Conservation (phyloP, 2,797 vertebrate genomes). For the Zalophus californianus region DNA sequence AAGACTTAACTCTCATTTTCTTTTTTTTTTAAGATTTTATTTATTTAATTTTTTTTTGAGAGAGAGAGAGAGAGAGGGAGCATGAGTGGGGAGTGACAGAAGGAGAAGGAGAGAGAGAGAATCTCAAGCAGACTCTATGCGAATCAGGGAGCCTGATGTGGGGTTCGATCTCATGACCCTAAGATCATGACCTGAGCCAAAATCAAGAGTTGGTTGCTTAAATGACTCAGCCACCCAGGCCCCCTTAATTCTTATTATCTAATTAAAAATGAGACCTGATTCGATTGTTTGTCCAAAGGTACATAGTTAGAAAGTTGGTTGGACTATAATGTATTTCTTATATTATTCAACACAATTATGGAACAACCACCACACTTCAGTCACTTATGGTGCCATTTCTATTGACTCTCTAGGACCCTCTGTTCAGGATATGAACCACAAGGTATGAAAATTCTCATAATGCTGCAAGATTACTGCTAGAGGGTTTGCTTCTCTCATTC, state of each 20-base stretch:
- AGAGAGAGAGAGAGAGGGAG: neutral
- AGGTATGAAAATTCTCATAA: neutral
- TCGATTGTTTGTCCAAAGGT: neutral
- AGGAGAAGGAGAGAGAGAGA: neutral
- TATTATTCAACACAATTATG: neutral
- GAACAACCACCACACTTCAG: neutral
- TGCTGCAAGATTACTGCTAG: neutral
- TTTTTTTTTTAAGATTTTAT: neutral
- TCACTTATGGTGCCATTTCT: neutral
- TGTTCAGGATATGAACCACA: neutral
- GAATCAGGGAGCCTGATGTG: no score
- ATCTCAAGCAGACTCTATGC: neutral
- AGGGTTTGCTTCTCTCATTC: neutral
- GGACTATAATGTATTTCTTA: neutral
- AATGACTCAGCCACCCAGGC: neutral
- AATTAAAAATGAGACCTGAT: neutral
- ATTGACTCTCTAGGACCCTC: neutral
- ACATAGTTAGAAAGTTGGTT: neutral
- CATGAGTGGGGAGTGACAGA: neutral
- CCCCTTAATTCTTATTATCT: neutral
- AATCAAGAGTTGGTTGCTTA: neutral
- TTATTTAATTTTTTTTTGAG: neutral
- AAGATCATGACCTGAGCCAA: neutral
- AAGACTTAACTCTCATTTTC: neutral
- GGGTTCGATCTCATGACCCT: neutral